Percentiles rank a stretch among this genome's conserved stretches.
Conservation (phyloP, 2,797 vertebrate genomes). For the Nannoperca obscura region DNA sequence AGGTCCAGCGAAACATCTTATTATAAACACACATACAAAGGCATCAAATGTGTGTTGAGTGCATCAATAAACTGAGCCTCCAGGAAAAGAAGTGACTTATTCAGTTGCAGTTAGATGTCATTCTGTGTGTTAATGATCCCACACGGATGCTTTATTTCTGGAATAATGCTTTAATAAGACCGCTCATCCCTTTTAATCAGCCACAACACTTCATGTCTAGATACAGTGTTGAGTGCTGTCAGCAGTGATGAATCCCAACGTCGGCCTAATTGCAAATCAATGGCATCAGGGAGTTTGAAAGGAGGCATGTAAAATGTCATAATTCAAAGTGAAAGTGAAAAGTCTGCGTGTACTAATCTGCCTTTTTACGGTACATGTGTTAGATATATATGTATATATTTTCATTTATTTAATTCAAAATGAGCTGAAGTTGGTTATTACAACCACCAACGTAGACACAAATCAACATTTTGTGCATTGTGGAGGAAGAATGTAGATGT, state of each 20-base stretch:
- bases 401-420: too few relatives aligned
- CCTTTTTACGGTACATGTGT: too few relatives aligned
- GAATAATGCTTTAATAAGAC: neutral
- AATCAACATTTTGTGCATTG: too few relatives aligned
- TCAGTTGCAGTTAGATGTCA: neutral
- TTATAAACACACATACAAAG: neutral
- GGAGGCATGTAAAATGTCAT: neutral
- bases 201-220: conserved; percentile 11
- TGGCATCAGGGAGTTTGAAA: conserved; percentile 7
- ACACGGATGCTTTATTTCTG: neutral
- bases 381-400: too few relatives aligned
- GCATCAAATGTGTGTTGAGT: neutral
- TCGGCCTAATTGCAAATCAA: conserved; percentile 41
- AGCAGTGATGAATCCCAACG: conserved; percentile 15
- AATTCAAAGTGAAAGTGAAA: neutral
- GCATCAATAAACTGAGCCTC: neutral
- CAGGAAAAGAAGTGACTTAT: neutral
- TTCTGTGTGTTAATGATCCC: neutral
- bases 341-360: too few relatives aligned
- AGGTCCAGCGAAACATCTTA: neutral
- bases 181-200: conserved; percentile 23
- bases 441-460: too few relatives aligned
- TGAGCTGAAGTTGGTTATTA: too few relatives aligned
- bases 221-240: conserved; percentile 23
- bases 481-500: too few relatives aligned